Evolutionary conservation across 2,888 invertebrate genomes (phyloP), one percentile per base, ranked within the genome.

Genomic region (Drosophila incognita): DNA sequence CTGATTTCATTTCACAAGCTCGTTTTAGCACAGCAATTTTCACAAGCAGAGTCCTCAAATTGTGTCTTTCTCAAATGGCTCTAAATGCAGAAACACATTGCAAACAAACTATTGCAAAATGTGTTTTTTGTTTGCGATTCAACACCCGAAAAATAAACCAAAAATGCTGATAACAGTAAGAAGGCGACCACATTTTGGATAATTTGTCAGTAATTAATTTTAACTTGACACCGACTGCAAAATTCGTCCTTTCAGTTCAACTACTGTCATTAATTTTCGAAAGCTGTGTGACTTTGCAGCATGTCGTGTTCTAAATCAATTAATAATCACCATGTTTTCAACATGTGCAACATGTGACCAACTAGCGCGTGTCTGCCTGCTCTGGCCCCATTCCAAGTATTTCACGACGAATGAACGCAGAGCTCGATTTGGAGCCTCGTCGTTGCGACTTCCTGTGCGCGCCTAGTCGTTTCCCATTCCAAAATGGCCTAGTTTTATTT

Each of bases 291-390:
- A 64, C 61, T 67, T 74, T 65, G 57, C 53, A 61, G 57, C 27
- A 48, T 40, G 69, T 66, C 49, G 52, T 53, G 73, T 65, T 74
- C 46, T 51, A 82, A 81, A 81, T 79, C 88, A 83, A 89, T 87
- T 85, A 89, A 87, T 87, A 88, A 83, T 81, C 56, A 62, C 18
- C 29, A 48, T 29, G 70, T 57, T 42, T 65, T 49, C 33, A n/a
- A 18, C 36, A 42, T 59, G 54, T 76, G 90, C 87, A 89, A 85
- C 88, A 89, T 83, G 88, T 81, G 78, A 71, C 78, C 60, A 64
- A 78, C 67, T 69, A 74, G 67, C 60, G 57, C 67, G 60, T 74
- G 63, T 52, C 35, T 49, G 31, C 18, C 18, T 27, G 10, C 54
- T 15, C 18, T 27, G 10, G 52, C 52, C 10, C 33, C 10, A 33